Evolutionary conservation across 2,797 vertebrate genomes (phyloP), one percentile per base, ranked within the genome.

Genomic region (Hephaestus fuliginosus): DNA sequence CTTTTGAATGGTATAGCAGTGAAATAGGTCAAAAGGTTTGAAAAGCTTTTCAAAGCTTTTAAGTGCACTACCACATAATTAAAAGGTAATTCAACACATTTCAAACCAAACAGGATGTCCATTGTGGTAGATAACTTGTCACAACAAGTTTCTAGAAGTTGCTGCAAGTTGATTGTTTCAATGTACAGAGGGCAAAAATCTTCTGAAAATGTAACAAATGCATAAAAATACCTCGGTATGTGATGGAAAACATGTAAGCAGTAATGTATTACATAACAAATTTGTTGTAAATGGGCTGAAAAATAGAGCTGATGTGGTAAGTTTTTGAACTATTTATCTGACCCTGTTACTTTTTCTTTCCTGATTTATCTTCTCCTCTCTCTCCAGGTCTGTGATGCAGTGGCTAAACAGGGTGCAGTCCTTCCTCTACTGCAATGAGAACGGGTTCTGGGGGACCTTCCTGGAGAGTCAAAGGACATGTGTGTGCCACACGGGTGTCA

Each of bases 371-470:
- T 20, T 60, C 6, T 77, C 41, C 10, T 79, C 13, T 76, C 62
- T 65, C 3, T 78, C 17, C 51, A 99, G 98, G 92, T 98, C 98
- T 36, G 98, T 99, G 92, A 97, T 99, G 92, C 98, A 99, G 92
- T 99, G 98, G 98, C 96, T 99, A 57, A 98, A 98, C 80, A 95
- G 98, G 58, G 98, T 99, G 69, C 98, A 99, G 93, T 99, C 98
- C 7, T 97, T 99, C 88, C 97, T 99, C 61, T 99, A 99, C 95
- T 99, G 98, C 94, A 99, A 99, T 0, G 98, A 99, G 94, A 99
- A 99, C 0, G 97, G 98, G 20, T 99, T 99, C 90, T 99, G 98
- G 98, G 98, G 98, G 6, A 98, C 97, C 46, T 99, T 99, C 87
- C 93, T 99, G 89, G 98, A 99, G 90, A 99, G 97, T 92, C 98